Conservation (phyloP, 2,888 invertebrate genomes). For the Trachelus stipa region DNA sequence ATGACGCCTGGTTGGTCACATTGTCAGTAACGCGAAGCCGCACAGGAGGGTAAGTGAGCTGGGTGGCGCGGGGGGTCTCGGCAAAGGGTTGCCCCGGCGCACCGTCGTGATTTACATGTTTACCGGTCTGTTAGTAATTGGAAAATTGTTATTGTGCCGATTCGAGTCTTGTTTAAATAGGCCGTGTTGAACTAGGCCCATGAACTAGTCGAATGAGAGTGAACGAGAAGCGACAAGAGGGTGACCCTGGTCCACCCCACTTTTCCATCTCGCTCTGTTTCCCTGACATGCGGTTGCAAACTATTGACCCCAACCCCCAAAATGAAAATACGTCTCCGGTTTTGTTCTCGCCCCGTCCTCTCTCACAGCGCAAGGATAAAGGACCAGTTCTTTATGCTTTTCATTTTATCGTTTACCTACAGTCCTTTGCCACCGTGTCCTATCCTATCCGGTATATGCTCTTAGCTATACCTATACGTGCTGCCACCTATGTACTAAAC, state of each 20-base stretch:
- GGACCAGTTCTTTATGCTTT: too few species aligned
- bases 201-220: background rate
- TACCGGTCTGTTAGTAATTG: slow-evolving; percentile 34
- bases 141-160: slow-evolving; percentile 36
- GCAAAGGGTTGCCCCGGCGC: slow-evolving; percentile 22
- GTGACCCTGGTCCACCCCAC: too few species aligned
- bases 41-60: background rate
- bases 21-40: slow-evolving; percentile 10
- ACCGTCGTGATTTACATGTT: slow-evolving; percentile 32
- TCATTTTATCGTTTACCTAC: too few species aligned
- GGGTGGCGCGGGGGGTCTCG: slow-evolving; percentile 20
- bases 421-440: too few species aligned
- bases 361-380: too few species aligned
- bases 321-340: background rate
- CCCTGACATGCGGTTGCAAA: slow-evolving; percentile 14
- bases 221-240: slow-evolving; percentile 5
- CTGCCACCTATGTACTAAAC: too few species aligned
- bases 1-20: slow-evolving; percentile 21
- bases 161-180: slow-evolving; percentile 20
- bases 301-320: slow-evolving; percentile 10
- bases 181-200: slow-evolving; percentile 11
- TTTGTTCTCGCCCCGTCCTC: background rate
- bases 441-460: too few species aligned
- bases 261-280: slow-evolving; percentile 8
- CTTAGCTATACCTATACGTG: too few species aligned